These are phyloP conservation scores for Apostichopus japonicus DNA, from an alignment of 35 echinoderm and acorn worm genomes.

Conservation along the genomic window DNA sequence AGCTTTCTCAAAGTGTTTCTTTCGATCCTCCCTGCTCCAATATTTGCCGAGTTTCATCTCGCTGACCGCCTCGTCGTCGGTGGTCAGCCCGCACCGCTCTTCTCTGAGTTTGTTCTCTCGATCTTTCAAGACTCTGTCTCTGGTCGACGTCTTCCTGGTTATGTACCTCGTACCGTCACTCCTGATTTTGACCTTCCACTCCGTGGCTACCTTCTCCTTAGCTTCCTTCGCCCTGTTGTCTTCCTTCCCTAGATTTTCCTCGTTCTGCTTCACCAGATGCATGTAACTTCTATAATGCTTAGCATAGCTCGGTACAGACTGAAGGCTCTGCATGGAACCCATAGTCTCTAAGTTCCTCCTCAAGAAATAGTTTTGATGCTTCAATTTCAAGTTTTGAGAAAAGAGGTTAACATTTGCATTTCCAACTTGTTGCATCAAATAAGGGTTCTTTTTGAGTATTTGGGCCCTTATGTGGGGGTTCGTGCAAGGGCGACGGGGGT, in stretches of 20 bases:
- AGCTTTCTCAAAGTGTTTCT: constrained; percentile 90
- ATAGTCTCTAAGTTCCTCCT: constrained; percentile 74
- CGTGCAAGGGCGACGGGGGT: constrained; percentile 84
- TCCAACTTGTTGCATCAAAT: constrained; percentile 86
- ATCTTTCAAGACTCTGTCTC: constrained; percentile 89
- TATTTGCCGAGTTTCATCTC: constrained; percentile 97
- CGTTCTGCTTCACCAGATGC: constrained; percentile 94
- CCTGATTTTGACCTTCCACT: constrained; percentile 99
- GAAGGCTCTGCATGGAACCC: constrained; percentile 75
- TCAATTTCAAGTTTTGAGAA: constrained; percentile 87
- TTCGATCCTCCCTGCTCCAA: constrained; percentile 96
- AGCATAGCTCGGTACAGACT: constrained; percentile 89
- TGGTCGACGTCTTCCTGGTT: constrained; percentile 73
- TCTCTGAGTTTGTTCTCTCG: constrained; percentile 89
- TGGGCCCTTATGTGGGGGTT: constrained; percentile 91
- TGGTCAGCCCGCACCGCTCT: constrained; percentile 89
- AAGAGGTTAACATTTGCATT: constrained; percentile 54
- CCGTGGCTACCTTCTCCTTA: constrained; percentile 57
- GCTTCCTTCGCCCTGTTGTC: constrained; percentile 53
- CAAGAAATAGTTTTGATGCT: constrained; percentile 87
- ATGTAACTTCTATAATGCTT: constrained; percentile 97
- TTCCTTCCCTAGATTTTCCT: constrained; percentile 75
- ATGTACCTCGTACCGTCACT: constrained; percentile 98
- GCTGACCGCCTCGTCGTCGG: constrained; percentile 97
- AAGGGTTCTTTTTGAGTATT: constrained; percentile 74